Conservation (phyloP, 2,797 vertebrate species). For the Falco biarmicus region DNA sequence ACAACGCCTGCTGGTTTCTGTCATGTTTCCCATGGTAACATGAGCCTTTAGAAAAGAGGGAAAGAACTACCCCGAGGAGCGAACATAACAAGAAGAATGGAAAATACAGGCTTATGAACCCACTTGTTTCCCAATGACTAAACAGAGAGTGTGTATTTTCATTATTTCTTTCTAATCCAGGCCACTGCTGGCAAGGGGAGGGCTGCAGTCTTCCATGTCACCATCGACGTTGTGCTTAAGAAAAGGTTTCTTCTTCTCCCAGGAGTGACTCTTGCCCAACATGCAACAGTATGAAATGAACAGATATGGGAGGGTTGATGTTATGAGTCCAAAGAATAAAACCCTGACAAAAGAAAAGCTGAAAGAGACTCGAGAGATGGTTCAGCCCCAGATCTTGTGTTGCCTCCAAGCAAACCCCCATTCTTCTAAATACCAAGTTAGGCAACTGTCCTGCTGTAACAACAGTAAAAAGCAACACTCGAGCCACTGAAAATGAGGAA, state of each 20-base stretch:
- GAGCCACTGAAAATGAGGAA: background rate
- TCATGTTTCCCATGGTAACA: background rate
- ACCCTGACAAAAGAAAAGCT: background rate
- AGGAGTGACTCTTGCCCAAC: background rate
- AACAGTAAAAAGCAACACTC: background rate
- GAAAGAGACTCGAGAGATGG: background rate
- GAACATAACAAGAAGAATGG: background rate
- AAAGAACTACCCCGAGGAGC: background rate
- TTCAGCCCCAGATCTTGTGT: background rate
- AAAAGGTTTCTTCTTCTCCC: background rate
- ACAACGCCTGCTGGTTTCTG: background rate
- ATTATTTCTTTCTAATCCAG: background rate
- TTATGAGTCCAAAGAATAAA: background rate
- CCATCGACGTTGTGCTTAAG: accelerated
- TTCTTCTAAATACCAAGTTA: background rate
- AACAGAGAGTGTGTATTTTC: background rate
- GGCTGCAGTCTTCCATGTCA: background rate
- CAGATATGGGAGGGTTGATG: background rate
- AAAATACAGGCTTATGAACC: background rate
- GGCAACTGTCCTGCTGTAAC: background rate
- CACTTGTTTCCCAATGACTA: background rate
- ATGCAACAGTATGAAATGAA: background rate
- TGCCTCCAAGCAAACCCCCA: background rate
- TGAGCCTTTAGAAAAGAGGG: background rate
- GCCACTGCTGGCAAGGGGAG: background rate